phyloP scores from a whole-genome alignment of 2,888 invertebrate species.

The Drosophila percnosoma region DNA sequence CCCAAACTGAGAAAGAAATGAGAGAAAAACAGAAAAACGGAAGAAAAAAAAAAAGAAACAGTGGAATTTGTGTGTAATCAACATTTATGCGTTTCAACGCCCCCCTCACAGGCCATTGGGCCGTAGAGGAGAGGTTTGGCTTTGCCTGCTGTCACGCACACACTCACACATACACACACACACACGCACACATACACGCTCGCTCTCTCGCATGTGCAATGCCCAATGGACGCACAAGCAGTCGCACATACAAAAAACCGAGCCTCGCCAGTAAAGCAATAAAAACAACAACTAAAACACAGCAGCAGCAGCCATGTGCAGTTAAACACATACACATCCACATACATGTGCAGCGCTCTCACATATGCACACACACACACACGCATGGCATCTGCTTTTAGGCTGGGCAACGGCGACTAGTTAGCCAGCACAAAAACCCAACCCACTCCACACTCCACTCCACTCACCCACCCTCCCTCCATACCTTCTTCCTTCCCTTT shows the following conservation, averaged over 20 bases:
- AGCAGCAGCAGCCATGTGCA: conserved; percentile 57
- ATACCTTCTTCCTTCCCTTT: background rate
- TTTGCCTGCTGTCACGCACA: conserved; percentile 43
- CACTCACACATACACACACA: conserved; percentile 25
- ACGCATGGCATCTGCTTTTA: conserved; percentile 73
- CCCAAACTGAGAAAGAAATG: background rate
- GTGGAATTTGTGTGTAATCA: conserved; percentile 74
- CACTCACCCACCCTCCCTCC: conserved; percentile 1
- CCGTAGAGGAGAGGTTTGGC: conserved; percentile 63
- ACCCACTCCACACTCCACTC: conserved; percentile 42
- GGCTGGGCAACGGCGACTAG: conserved; percentile 74
- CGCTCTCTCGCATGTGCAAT: conserved; percentile 57
- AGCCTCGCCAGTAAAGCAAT: conserved; percentile 57
- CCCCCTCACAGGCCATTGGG: conserved; percentile 61
- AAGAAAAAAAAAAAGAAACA: conserved; percentile 35
- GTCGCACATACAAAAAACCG: conserved; percentile 52
- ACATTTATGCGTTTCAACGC: conserved; percentile 76
- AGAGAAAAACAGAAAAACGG: conserved; percentile 8
- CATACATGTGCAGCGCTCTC: conserved; percentile 33
- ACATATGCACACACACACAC: conserved; percentile 24
- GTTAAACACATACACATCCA: conserved; percentile 31
- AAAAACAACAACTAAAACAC: conserved; percentile 51
- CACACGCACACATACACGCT: conserved; percentile 11
- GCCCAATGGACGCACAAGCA: conserved; percentile 77
- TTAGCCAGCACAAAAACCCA: conserved; percentile 73